Evolutionary conservation across 2,888 invertebrate species (phyloP).

Genomic region (Andrena minutula): DNA sequence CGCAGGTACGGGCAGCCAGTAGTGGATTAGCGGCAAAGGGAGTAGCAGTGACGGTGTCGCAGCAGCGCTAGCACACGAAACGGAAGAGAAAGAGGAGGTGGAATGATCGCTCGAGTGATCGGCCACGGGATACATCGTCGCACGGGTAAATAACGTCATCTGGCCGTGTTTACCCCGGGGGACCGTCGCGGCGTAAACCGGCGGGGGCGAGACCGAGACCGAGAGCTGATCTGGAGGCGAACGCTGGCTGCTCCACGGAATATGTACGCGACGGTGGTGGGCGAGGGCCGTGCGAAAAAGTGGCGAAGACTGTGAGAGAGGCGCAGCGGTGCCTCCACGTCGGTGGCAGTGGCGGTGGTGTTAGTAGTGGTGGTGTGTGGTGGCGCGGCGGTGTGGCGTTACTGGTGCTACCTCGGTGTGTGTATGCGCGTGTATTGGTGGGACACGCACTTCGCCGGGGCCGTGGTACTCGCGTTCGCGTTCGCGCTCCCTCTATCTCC

Average conservation of each 20-base stretch:
- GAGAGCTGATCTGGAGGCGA: conserved; percentile 31
- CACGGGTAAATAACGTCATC: conserved; percentile 51
- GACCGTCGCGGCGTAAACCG: not conserved
- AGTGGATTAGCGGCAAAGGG: conserved; percentile 52
- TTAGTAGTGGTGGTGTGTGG: conserved; percentile 48
- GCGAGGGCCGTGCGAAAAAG: conserved; percentile 70
- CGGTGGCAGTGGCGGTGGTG: conserved; percentile 52
- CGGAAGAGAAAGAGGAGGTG: conserved; percentile 13
- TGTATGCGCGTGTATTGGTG: conserved; percentile 59
- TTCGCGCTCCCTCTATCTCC: conserved; percentile 26
- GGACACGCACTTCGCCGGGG: conserved; percentile 69
- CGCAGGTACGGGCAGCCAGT: conserved; percentile 51
- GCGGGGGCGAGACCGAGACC: not conserved
- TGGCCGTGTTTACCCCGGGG: conserved; percentile 14
- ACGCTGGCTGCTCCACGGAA: conserved; percentile 53
- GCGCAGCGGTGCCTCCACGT: conserved; percentile 66
- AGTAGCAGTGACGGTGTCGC: conserved; percentile 32
- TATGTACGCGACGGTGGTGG: conserved; percentile 71
- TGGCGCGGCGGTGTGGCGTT: conserved; percentile 58
- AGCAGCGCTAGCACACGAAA: conserved; percentile 37
- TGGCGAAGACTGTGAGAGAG: conserved; percentile 74
- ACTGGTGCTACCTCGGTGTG: conserved; percentile 66
- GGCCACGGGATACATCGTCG: conserved; percentile 22
- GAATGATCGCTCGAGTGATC: conserved; percentile 40
- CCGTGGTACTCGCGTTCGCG: conserved; percentile 55